phyloP scores from a whole-genome alignment of 2,888 invertebrate genomes.

The Melanargia galathea region DNA sequence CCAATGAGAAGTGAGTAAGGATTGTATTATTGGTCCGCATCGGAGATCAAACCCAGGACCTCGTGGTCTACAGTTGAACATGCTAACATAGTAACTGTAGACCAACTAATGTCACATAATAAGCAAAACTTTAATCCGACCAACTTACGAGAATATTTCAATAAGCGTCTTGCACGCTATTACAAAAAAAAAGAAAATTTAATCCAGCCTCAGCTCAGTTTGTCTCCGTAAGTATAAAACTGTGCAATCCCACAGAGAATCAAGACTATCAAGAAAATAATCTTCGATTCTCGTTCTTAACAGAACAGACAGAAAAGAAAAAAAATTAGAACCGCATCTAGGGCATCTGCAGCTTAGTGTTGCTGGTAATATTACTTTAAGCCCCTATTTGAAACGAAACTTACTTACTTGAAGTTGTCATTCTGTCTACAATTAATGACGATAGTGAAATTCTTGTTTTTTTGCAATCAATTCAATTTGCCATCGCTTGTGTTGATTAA shows the following conservation, averaged over 20 bases:
- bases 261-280: slow-evolving; percentile 16
- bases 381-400: slow-evolving; percentile 6
- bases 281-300: slow-evolving; percentile 17
- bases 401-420: background rate
- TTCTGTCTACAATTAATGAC: background rate
- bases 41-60: no score
- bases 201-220: slow-evolving; percentile 13
- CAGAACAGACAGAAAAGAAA: slow-evolving; percentile 17
- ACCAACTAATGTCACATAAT: no score
- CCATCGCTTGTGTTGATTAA: background rate
- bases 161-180: background rate
- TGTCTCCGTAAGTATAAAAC: slow-evolving; percentile 1
- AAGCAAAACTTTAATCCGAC: background rate
- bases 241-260: slow-evolving; percentile 7
- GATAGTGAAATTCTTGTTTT: slow-evolving; percentile 2
- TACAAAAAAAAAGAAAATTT: background rate
- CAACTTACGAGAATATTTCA: background rate
- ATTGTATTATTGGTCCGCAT: no score
- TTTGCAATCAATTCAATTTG: no score
- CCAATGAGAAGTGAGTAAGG: no score
- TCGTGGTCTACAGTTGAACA: no score
- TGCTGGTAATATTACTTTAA: slow-evolving; percentile 24
- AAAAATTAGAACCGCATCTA: slow-evolving; percentile 25
- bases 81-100: no score
- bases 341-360: slow-evolving; percentile 26